Evolutionary conservation across 2,888 invertebrate species (phyloP).

Genomic region (Margaritifera margaritifera): DNA sequence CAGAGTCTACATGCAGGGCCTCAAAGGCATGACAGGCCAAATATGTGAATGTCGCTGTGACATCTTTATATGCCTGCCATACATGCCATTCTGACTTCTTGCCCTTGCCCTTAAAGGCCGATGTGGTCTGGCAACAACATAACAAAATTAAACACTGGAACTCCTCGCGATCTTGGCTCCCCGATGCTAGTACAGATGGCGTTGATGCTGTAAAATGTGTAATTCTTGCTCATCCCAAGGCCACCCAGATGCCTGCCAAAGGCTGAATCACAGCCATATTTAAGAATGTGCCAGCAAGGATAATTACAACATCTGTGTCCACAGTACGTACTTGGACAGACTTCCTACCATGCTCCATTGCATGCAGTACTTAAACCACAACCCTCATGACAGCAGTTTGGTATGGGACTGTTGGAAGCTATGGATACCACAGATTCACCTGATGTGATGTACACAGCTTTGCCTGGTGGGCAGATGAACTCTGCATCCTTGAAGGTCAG

Average conservation of each 20-base stretch:
- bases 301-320: background rate
- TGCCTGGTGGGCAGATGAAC: background rate
- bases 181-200: too few relatives aligned
- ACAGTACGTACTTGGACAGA: constrained; percentile 1
- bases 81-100: background rate
- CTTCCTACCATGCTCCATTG: background rate
- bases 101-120: background rate
- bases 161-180: too few relatives aligned
- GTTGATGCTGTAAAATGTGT: too few relatives aligned
- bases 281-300: too few relatives aligned
- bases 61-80: background rate
- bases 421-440: background rate
- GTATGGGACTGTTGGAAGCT: background rate
- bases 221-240: too few relatives aligned
- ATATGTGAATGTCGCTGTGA: background rate
- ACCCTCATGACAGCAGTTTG: constrained; percentile 15
- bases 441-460: background rate
- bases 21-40: background rate
- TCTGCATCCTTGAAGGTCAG: constrained; percentile 6
- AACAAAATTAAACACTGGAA: too few relatives aligned
- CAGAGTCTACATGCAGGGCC: too few relatives aligned
- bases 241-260: too few relatives aligned
- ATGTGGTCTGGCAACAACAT: constrained; percentile 1
- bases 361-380: constrained; percentile 8
- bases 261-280: too few relatives aligned